Base-by-base conservation (phyloP, 2,888 invertebrate species). In the Lepidocyrtinus sp. region DNA sequence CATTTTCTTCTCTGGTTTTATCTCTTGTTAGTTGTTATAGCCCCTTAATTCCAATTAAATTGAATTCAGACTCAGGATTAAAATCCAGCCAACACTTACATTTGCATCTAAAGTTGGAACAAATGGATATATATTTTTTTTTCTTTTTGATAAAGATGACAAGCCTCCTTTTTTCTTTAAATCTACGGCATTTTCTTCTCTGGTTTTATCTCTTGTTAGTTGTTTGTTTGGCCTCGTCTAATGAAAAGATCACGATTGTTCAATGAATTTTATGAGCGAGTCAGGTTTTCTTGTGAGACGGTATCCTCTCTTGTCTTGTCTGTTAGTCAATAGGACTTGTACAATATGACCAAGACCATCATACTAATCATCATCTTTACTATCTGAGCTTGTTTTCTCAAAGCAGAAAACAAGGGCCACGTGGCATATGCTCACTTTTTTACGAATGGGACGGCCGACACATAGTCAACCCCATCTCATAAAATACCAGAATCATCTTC, bases 161-260 rank as follows among this genome's bases (percentile, higher is more conserved):
- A 36, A 36, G 36, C 12, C 36, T 12, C 5, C 5, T 7, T 7
- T 7, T 7, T 7, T 7, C 12, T 12, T 36, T 36, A 36, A 36
- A 36, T 36, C 36, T 12, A 36, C 36, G 36, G 36, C 36, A 36
- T 36, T 36, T 36, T 36, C 5, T 36, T 7, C 12, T 12, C 5
- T 36, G 36, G 5, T 36, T 36, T 5, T 36, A 36, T 5, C 12
- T 36, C n/a, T n/a, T n/a, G n/a, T n/a, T 36, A 7, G 36, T 36
- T 5, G 36, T 36, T 36, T 36, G 36, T 36, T 36, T 36, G 36
- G 5, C 36, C 36, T 36, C 15, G 2, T 25, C 21, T 77, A 77
- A 77, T 77, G 77, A 77, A 71, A 77, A 71, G 50, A 70, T 77
- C 77, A 77, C 77, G 77, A 77, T 61, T 77, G 22, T 64, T 71